These are phyloP conservation scores for Molothrus ater DNA, from an alignment of 2,797 vertebrate species.

Conservation along the genomic window DNA sequence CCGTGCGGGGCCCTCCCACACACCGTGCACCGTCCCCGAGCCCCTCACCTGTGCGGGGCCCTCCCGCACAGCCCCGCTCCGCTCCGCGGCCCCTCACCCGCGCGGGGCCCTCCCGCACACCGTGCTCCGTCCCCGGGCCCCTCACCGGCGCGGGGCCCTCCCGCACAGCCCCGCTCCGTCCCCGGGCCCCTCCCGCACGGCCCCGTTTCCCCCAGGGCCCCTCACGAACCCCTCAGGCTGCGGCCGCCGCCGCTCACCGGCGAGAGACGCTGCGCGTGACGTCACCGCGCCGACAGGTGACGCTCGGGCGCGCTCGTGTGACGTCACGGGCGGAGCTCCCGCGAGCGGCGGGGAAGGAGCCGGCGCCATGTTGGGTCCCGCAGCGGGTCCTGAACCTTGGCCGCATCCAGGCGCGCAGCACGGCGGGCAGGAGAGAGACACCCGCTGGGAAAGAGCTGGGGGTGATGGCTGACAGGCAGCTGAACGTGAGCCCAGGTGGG, in stretches of 20 bases:
- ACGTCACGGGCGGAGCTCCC: background rate
- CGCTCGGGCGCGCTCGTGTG: background rate
- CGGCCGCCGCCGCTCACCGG: background rate
- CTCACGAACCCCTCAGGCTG: background rate
- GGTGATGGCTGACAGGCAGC: too few relatives aligned
- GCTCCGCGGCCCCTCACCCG: too few relatives aligned
- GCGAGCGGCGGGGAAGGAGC: background rate
- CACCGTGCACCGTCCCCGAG: background rate
- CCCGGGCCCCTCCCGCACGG: background rate
- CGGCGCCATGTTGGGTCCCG: background rate
- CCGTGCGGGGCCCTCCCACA: background rate
- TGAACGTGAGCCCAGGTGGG: background rate
- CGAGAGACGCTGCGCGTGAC: background rate
- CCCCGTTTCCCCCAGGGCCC: background rate
- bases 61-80: background rate
- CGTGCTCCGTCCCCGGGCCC: background rate
- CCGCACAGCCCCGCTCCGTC: too few relatives aligned
- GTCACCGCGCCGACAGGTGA: background rate
- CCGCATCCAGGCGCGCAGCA: rapidly evolving
- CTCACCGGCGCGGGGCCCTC: background rate
- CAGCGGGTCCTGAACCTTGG: rapidly evolving
- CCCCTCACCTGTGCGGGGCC: background rate
- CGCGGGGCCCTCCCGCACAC: background rate
- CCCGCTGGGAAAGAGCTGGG: too few relatives aligned
- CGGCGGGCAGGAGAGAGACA: background rate